Base-by-base conservation (phyloP, 2,888 invertebrate genomes). In the Doris montereyensis region DNA sequence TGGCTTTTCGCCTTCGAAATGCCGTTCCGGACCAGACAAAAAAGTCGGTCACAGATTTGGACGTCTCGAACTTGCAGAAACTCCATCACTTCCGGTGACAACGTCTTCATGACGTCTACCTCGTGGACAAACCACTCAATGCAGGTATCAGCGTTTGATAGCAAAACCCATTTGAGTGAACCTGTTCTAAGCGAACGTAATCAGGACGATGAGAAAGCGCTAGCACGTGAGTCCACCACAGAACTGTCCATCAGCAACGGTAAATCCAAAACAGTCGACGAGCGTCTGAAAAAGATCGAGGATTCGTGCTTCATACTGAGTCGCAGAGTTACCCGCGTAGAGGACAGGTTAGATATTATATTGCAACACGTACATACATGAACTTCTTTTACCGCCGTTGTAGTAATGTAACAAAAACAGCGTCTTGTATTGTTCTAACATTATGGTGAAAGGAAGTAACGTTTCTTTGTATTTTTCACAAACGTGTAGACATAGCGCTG, bases 271-370 rank as follows among this genome's bases (percentile, higher is more conserved):
- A n/a, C 60, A 10, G 28, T 75, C 26, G 57, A 34, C 17, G 75
- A 70, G 0, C 65, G 79, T 17, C 68, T 79, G 73, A 79, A 79
- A 34, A 68, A 32, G 57, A 68, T 79, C 24, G 79, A 79, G 26
- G 75, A 79, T 17, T 10, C 68, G 0, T 75, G 68, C 58, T 68
- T 34, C 41, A 79, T 79, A 34, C 75, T 79, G 13, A 79, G 79
- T 57, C 65, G 79, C 17, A 52, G 79, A 2, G 75, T 79, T 17
- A 79, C 79, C 1, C 41, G 75, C 34, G 70, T 75, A 1, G 75
- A 75, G 30, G 41, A 58, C 60, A 58, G 75, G 70, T 75, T 35
- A 17, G 8, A 8, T 67, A 10, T 41, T 41, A 17, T n/a, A n/a
- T n/a, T n/a, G n/a, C n/a, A n/a, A n/a, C n/a, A n/a, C n/a, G n/a